Evolutionary conservation across 2,888 invertebrate genomes (phyloP).

Genomic region (Conops quadrifasciatus): DNA sequence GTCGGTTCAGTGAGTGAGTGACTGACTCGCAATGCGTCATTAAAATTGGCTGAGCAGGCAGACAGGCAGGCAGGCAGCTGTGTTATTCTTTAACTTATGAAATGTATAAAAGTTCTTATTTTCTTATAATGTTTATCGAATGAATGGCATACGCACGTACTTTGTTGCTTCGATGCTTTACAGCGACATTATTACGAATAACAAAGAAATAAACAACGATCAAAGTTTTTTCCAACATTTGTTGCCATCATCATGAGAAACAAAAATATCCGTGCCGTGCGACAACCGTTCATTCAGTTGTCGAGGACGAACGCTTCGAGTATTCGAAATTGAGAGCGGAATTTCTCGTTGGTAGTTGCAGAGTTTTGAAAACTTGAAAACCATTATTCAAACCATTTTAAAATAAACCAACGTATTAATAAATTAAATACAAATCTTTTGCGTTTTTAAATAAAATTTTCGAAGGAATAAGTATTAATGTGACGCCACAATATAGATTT

Average conservation of each 20-base stretch:
- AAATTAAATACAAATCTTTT: too few relatives aligned
- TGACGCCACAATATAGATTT: too few relatives aligned
- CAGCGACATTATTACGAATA: neutral
- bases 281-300: constrained; percentile 54
- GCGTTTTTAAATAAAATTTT: too few relatives aligned
- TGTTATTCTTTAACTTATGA: constrained; percentile 5
- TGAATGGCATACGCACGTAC: constrained; percentile 4
- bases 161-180: constrained; percentile 5
- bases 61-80: constrained; percentile 9
- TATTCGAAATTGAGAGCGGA: too few relatives aligned
- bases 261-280: constrained; percentile 43
- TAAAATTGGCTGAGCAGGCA: neutral
- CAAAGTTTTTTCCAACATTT: constrained; percentile 50
- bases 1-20: neutral
- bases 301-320: constrained; percentile 51
- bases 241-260: constrained; percentile 49
- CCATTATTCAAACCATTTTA: too few relatives aligned
- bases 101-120: neutral
- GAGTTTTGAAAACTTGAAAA: too few relatives aligned
- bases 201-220: constrained; percentile 39
- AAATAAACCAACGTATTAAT: too few relatives aligned
- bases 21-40: neutral
- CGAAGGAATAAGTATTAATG: too few relatives aligned
- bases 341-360: too few relatives aligned
- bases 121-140: constrained; percentile 1